phyloP scores from a whole-genome alignment of 1,140 invertebrate genomes.

The Drosophila equinoxialis region DNA sequence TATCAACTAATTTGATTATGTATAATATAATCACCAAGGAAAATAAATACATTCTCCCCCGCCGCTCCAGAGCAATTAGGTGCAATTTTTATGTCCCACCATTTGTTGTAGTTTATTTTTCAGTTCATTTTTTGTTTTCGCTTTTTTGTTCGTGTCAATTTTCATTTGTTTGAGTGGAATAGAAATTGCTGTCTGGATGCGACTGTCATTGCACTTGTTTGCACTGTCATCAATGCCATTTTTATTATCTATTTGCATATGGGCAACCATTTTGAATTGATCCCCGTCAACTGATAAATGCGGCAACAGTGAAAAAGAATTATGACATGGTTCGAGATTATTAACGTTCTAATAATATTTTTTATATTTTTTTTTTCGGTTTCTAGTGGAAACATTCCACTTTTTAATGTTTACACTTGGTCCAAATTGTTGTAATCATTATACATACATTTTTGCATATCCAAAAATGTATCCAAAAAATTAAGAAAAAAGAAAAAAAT shows the following conservation, averaged over 20 bases:
- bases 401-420: too few species aligned
- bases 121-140: background rate
- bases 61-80: slow-evolving; percentile 38
- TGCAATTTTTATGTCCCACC: slow-evolving; percentile 43
- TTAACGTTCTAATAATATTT: background rate
- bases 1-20: slow-evolving; percentile 76
- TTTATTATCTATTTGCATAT: slow-evolving; percentile 40
- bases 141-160: slow-evolving; percentile 45
- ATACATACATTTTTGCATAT: too few species aligned
- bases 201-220: slow-evolving; percentile 68
- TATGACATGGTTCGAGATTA: background rate
- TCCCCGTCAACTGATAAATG: slow-evolving; percentile 26
- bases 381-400: too few species aligned
- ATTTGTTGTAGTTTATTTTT: slow-evolving; percentile 38
- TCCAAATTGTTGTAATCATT: too few species aligned
- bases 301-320: background rate
- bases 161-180: slow-evolving; percentile 63
- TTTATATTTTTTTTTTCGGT: background rate
- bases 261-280: slow-evolving; percentile 36
- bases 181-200: slow-evolving; percentile 41
- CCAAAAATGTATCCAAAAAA: too few species aligned
- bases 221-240: slow-evolving; percentile 73
- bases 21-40: slow-evolving; percentile 52
- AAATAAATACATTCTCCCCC: background rate
- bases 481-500: too few species aligned